A percentile compares a stretch with the other conserved stretches of the same genome.
Evolutionary conservation across 2,113 vertebrate species (phyloP).

Genomic region (Gobius niger): DNA sequence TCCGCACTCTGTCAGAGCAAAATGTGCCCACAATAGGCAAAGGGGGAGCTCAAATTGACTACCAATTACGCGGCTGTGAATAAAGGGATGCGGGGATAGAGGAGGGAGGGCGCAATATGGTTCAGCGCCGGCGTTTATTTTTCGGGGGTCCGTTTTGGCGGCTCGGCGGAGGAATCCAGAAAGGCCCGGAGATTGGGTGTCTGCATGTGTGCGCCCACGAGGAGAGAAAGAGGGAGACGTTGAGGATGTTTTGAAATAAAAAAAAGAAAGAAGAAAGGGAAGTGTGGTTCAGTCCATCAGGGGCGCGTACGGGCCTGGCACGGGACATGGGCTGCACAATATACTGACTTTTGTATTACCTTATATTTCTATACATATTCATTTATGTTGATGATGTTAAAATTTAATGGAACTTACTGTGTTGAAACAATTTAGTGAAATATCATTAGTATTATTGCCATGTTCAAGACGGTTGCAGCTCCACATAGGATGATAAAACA

Average conservation of each 20-base stretch:
- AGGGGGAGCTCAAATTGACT: constrained; percentile 85
- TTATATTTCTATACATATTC: no score
- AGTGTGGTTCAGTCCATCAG: constrained; percentile 30
- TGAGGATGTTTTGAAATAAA: constrained; percentile 24
- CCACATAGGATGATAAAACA: no score
- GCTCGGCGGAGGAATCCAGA: constrained; percentile 44
- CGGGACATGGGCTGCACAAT: neutral
- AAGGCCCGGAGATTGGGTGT: constrained; percentile 56
- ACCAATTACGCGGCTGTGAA: constrained; percentile 86
- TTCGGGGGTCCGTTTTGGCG: no score
- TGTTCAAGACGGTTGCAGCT: no score
- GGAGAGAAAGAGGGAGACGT: constrained; percentile 59
- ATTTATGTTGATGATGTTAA: no score
- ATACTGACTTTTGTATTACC: no score
- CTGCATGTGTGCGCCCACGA: constrained; percentile 41
- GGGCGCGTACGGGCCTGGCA: no score
- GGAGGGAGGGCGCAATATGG: constrained; percentile 74
- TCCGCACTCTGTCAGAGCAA: constrained; percentile 86
- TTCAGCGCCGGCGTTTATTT: constrained; percentile 81
- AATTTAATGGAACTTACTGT: no score
- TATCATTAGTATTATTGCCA: no score
- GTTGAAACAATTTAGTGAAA: no score
- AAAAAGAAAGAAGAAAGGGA: constrained; percentile 38
- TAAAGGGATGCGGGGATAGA: constrained; percentile 75
- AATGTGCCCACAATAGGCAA: constrained; percentile 82